Evolutionary conservation across 2,113 vertebrate genomes (phyloP).

Genomic region (Gnathonemus echidnorhynchus): DNA sequence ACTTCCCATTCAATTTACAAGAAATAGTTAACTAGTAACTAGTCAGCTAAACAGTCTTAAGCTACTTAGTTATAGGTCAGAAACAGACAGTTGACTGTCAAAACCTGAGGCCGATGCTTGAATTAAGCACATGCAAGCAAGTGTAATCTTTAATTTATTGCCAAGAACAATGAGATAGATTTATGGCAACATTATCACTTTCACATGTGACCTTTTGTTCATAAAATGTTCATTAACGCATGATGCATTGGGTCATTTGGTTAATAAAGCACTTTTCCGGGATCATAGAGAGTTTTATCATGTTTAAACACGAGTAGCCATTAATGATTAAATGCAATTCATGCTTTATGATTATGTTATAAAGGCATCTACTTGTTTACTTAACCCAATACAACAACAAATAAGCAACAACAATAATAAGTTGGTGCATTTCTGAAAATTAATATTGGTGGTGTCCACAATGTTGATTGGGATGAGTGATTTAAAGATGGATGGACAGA

Average conservation of each 20-base stretch:
- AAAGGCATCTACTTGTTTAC: background rate
- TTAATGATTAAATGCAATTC: background rate
- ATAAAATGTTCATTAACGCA: background rate
- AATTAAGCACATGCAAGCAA: background rate
- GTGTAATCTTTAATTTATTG: background rate
- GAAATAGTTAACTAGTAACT: background rate
- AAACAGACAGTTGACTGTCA: background rate
- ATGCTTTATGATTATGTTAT: background rate
- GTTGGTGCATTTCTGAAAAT: background rate
- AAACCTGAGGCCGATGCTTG: background rate
- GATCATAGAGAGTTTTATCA: background rate
- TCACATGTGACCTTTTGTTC: background rate
- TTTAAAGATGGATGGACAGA: background rate
- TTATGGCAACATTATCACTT: background rate
- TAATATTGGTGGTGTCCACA: background rate
- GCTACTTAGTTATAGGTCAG: background rate
- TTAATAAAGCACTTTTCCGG: background rate
- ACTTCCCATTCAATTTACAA: background rate
- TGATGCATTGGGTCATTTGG: background rate
- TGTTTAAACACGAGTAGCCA: background rate
- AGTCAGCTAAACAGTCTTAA: background rate
- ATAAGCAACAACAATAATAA: background rate
- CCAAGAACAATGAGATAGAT: background rate
- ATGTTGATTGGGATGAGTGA: background rate
- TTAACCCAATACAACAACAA: background rate